Evolutionary conservation across 2,888 invertebrate species (phyloP).

Genomic region (Tridacna gigas): DNA sequence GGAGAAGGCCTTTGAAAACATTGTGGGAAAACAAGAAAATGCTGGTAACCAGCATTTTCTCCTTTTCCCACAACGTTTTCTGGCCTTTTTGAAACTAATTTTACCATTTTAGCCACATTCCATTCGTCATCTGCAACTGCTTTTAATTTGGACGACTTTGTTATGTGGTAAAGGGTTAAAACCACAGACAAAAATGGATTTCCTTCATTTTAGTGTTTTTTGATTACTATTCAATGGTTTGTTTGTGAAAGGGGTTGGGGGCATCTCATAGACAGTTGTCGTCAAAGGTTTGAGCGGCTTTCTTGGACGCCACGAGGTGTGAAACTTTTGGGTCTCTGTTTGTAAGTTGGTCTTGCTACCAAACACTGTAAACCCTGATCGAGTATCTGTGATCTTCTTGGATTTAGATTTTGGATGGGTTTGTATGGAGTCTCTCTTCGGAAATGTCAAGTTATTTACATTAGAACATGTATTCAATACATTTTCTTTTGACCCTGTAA

Average conservation of each 20-base stretch:
- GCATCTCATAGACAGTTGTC: constrained; percentile 59
- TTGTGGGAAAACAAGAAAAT: not conserved
- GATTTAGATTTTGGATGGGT: constrained; percentile 30
- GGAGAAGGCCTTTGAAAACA: not conserved
- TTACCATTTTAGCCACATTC: no score
- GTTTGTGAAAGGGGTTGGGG: constrained; percentile 65
- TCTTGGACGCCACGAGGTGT: constrained; percentile 58
- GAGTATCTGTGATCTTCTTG: constrained; percentile 18
- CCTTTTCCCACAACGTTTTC: not conserved
- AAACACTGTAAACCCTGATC: constrained; percentile 47
- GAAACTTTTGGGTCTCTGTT: constrained; percentile 54
- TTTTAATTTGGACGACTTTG: not conserved
- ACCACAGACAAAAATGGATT: not conserved
- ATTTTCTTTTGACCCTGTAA: constrained; percentile 46
- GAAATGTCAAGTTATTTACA: constrained; percentile 29
- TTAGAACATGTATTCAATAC: constrained; percentile 33
- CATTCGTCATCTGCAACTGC: not conserved
- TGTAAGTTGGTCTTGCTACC: constrained; percentile 54
- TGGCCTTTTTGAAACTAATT: not conserved
- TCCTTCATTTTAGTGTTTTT: not conserved
- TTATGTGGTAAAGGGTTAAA: not conserved
- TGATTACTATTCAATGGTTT: not conserved
- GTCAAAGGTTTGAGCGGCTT: constrained; percentile 61
- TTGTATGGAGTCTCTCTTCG: constrained; percentile 41
- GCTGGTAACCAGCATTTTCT: not conserved